Evolutionary conservation across 2,888 invertebrate genomes (phyloP), one percentile per base, ranked within the genome.

Genomic region (Andrena chrysosceles): DNA sequence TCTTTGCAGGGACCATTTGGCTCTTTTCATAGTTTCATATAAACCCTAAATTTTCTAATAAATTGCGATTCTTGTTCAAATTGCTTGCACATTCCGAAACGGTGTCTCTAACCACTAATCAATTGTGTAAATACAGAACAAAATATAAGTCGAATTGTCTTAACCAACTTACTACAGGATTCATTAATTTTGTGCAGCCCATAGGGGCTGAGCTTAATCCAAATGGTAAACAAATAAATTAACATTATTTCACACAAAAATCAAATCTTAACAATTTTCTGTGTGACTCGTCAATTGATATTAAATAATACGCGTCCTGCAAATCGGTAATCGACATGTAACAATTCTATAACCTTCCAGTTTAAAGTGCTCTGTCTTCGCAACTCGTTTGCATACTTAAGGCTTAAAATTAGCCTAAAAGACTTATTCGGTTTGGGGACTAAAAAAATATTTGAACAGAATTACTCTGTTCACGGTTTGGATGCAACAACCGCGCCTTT

Each of bases 91-190:
- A 33, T 0, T 1, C 3, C 13, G 1, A 3, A 13, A 13, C 3
- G 4, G 67, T 52, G 13, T 71, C 13, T n/a, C 60, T 64, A 2
- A 71, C 1, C 13, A 77, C 16, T 16, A 52, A 60, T 5, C 42
- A 29, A 16, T 77, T 60, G 5, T 77, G 66, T 5, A 77, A 31
- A 16, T 71, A 77, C 7, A 66, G n/a, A 1, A 77, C 77, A 3
- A 60, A 77, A 20, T 16, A 29, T 16, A 42, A 52, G 0, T 54
- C 68, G 0, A 29, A n/a, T 16, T n/a, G 13, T 23, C 49, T 60
- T 23, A 71, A 62, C 20, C 26, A 31, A 29, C 42, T 13, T 13
- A 62, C 4, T 8, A 62, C 33, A 3, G 71, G 26, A 20, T 71
- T 26, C 26, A 26, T 4, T 7, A 69, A 5, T 69, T 69, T 69